These are phyloP conservation scores for Subacronicta megacephala DNA, from an alignment of 2,888 invertebrate genomes.

Conservation along the genomic window DNA sequence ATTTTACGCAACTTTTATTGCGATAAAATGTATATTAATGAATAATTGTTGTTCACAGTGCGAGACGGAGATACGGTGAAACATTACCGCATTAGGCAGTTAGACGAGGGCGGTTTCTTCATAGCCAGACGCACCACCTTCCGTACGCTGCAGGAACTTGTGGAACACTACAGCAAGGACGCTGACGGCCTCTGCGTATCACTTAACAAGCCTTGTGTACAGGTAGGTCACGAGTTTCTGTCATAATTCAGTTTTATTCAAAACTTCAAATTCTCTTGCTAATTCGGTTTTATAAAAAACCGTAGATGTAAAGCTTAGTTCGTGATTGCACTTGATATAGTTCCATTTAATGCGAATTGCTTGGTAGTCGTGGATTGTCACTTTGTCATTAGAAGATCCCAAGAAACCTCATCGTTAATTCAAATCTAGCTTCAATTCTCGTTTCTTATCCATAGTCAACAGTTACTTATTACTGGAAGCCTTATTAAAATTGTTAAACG, in stretches of 20 bases:
- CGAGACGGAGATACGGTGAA: constrained; percentile 99
- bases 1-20: constrained; percentile 52
- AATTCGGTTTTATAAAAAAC: too few species aligned
- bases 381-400: not conserved
- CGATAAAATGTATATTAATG: constrained; percentile 57
- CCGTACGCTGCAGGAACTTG: constrained; percentile 98
- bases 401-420: constrained; percentile 41
- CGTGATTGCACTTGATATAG: not conserved
- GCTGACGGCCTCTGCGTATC: constrained; percentile 99
- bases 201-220: constrained; percentile 97
- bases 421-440: constrained; percentile 37
- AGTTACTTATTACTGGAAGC: constrained; percentile 45
- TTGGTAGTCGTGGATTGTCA: constrained; percentile 19
- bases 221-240: constrained; percentile 88
- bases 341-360: constrained; percentile 20
- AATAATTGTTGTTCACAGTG: constrained; percentile 90
- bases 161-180: constrained; percentile 99
- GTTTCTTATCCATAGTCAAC: constrained; percentile 53
- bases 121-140: constrained; percentile 99
- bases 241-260: not conserved
- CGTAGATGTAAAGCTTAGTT: not conserved
- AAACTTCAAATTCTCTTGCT: too few species aligned
- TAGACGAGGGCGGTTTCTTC: constrained; percentile 99
- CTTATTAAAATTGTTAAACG: constrained; percentile 54
- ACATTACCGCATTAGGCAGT: constrained; percentile 99